phyloP scores from a whole-genome alignment of 2,888 invertebrate genomes.

The Platycheirus rosarum region DNA sequence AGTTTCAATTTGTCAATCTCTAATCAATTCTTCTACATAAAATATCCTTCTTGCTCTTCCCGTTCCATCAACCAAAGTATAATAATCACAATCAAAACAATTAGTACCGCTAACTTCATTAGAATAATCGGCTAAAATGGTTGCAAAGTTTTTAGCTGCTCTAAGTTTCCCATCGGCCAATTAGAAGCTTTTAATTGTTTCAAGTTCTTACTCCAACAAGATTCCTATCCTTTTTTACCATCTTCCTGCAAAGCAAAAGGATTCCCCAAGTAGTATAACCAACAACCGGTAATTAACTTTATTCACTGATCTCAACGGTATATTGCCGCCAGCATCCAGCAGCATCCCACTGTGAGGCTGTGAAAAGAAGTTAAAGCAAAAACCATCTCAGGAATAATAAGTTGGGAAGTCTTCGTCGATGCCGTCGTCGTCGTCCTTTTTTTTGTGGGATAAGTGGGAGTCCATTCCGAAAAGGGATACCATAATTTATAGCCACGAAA shows the following conservation, averaged over 20 bases:
- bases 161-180: conserved; percentile 70
- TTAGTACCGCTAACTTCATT: conserved; percentile 72
- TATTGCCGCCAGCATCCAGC: background rate
- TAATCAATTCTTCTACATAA: background rate
- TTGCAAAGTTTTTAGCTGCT: conserved; percentile 64
- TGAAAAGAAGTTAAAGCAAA: conserved; percentile 57
- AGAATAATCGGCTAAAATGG: conserved; percentile 70
- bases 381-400: conserved; percentile 63
- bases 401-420: conserved; percentile 36
- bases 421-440: conserved; percentile 1
- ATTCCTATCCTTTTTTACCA: conserved; percentile 50
- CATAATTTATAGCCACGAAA: conserved; percentile 64
- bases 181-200: conserved; percentile 73
- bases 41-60: conserved; percentile 13
- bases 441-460: conserved; percentile 9
- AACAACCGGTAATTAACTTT: conserved; percentile 73
- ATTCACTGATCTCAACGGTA: conserved; percentile 59
- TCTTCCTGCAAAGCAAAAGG: conserved; percentile 27
- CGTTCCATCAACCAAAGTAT: conserved; percentile 36
- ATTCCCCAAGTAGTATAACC: conserved; percentile 51
- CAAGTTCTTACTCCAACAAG: conserved; percentile 55
- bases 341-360: background rate
- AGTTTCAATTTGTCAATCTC: background rate
- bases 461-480: conserved; percentile 64
- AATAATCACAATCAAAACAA: conserved; percentile 73